These are phyloP conservation scores for Odocoileus virginianus DNA, from an alignment of 2,113 vertebrate species.

Conservation along the genomic window DNA sequence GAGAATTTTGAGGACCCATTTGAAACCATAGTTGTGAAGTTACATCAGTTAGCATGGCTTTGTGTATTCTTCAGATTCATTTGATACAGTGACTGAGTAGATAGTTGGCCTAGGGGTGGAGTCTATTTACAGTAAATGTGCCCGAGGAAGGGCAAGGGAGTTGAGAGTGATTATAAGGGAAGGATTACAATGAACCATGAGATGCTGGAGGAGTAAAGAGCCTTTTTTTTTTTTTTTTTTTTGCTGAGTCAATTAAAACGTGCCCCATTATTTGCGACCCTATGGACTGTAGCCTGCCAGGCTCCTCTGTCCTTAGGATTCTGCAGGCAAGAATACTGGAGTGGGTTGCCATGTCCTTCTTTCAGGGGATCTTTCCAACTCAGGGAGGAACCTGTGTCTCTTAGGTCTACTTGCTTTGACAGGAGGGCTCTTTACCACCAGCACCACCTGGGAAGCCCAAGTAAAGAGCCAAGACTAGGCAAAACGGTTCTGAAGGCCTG, in stretches of 20 bases:
- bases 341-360: background rate
- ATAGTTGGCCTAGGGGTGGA: background rate
- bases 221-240: background rate
- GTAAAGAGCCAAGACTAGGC: background rate
- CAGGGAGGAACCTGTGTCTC: background rate
- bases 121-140: background rate
- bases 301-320: background rate
- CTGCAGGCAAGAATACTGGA: background rate
- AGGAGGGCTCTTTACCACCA: background rate
- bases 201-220: background rate
- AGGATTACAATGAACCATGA: background rate
- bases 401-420: background rate
- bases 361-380: background rate
- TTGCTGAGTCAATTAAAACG: background rate
- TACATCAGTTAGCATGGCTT: background rate
- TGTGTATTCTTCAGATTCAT: background rate
- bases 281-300: background rate
- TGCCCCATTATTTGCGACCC: background rate
- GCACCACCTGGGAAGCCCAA: background rate
- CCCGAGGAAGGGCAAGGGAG: background rate
- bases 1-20: background rate
- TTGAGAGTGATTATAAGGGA: background rate
- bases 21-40: background rate
- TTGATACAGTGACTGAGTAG: background rate
- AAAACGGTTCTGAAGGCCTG: background rate